These are phyloP conservation scores for Conistra vaccinii DNA, from an alignment of 2,888 invertebrate species.

Conservation along the genomic window DNA sequence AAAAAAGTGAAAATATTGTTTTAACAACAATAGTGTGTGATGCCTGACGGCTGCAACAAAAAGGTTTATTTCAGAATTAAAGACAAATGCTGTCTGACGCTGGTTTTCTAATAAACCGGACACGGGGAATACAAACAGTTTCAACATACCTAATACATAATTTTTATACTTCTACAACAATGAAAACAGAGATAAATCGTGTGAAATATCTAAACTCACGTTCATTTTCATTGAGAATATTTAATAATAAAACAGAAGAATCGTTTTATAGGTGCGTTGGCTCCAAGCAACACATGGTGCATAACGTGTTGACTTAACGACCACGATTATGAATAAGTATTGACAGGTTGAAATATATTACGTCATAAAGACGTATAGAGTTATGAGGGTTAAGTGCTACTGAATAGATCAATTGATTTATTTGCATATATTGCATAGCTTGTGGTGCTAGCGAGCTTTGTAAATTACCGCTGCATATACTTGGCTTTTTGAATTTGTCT, in stretches of 20 bases:
- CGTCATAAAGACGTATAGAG: conserved; percentile 20
- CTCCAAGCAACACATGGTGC: conserved; percentile 28
- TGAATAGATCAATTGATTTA: conserved; percentile 30
- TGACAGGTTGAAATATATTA: conserved; percentile 49
- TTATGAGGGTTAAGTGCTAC: conserved; percentile 26
- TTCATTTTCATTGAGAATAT: conserved; percentile 39
- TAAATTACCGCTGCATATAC: not conserved
- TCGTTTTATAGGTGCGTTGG: conserved; percentile 37
- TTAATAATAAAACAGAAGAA: conserved; percentile 31
- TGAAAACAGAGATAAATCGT: conserved; percentile 25
- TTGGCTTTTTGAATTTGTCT: not conserved
- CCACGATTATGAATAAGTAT: conserved; percentile 36
- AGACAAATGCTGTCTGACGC: too few relatives aligned
- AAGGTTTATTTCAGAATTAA: too few relatives aligned
- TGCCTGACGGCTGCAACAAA: too few relatives aligned
- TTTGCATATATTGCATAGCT: not conserved
- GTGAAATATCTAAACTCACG: conserved; percentile 27
- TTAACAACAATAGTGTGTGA: too few relatives aligned
- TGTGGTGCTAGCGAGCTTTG: not conserved
- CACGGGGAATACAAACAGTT: too few relatives aligned
- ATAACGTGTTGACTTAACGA: conserved; percentile 37
- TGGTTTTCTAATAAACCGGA: too few relatives aligned
- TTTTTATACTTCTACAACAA: conserved; percentile 22
- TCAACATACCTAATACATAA: too few relatives aligned
- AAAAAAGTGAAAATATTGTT: too few relatives aligned